These are phyloP conservation scores for Lasius platythorax DNA, from an alignment of 2,888 invertebrate genomes.

Conservation along the genomic window DNA sequence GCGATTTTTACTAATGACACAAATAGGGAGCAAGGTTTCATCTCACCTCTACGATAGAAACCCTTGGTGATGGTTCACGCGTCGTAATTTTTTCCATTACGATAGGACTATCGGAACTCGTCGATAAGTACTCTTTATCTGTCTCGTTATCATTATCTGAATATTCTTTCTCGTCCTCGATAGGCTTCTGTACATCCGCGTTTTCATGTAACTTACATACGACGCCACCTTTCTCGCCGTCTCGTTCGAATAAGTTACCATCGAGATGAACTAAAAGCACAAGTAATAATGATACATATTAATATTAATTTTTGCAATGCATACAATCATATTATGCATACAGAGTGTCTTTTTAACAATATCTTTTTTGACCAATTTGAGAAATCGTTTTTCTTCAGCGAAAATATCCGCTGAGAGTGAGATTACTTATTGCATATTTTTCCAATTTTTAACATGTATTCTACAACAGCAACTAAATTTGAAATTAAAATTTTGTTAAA, in stretches of 20 bases:
- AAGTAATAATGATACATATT: conserved; percentile 5
- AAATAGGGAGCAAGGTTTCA: conserved; percentile 58
- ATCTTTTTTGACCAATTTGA: neutral
- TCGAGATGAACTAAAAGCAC: conserved; percentile 78
- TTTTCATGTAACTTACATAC: conserved; percentile 79
- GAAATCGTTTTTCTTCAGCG: neutral
- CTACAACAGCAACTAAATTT: neutral
- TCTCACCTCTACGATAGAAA: conserved; percentile 84
- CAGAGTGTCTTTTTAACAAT: conserved; percentile 19
- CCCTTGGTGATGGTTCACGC: conserved; percentile 80
- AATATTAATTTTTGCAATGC: neutral
- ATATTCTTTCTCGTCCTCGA: conserved; percentile 76
- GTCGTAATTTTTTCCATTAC: conserved; percentile 71
- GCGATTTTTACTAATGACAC: conserved; percentile 36
- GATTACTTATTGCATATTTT: neutral
- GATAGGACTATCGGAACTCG: conserved; percentile 78
- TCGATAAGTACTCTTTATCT: conserved; percentile 78
- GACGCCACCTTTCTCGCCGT: conserved; percentile 73
- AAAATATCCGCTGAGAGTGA: neutral
- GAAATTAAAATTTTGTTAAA: conserved; percentile 18
- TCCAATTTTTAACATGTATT: neutral
- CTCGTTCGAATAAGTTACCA: conserved; percentile 77
- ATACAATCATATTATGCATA: neutral
- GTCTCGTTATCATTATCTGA: conserved; percentile 79
- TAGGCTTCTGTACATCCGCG: conserved; percentile 63